A percentile compares a stretch with the other conserved stretches of the same genome.
phyloP scores from a whole-genome alignment of 2,888 invertebrate species.

The Julus scanicus region DNA sequence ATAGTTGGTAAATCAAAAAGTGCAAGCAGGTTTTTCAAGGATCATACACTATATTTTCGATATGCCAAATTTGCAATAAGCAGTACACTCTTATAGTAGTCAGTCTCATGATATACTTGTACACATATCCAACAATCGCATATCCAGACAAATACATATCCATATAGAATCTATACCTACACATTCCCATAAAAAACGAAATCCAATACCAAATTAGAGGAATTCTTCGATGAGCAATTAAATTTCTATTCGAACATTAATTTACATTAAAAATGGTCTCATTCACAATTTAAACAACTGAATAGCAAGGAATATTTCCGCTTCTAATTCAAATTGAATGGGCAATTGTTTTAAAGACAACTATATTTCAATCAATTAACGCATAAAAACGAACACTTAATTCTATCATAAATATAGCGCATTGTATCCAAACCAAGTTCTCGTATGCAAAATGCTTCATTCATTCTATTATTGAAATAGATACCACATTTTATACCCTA shows the following conservation, averaged over 20 bases:
- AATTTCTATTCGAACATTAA: neutral
- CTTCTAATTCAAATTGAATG: neutral
- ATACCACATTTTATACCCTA: neutral
- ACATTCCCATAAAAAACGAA: neutral
- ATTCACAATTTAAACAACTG: conserved; percentile 7
- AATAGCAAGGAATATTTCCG: neutral
- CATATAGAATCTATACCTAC: no score
- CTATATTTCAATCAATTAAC: neutral
- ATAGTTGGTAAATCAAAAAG: neutral
- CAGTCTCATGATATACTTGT: no score
- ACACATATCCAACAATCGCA: no score
- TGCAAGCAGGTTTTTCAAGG: neutral
- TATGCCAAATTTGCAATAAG: no score
- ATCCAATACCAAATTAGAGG: neutral
- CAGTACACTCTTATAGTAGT: no score
- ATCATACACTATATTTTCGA: no score
- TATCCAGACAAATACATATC: neutral
- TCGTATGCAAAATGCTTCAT: neutral
- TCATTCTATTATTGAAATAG: neutral
- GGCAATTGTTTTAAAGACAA: neutral
- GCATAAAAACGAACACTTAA: neutral
- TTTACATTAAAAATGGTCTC: neutral
- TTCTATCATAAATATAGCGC: neutral
- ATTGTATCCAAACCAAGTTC: neutral
- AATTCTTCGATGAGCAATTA: neutral